Percentiles rank a stretch among this genome's conserved stretches.
phyloP scores from a whole-genome alignment of 2,888 invertebrate species.

The Latheticus oryzae region DNA sequence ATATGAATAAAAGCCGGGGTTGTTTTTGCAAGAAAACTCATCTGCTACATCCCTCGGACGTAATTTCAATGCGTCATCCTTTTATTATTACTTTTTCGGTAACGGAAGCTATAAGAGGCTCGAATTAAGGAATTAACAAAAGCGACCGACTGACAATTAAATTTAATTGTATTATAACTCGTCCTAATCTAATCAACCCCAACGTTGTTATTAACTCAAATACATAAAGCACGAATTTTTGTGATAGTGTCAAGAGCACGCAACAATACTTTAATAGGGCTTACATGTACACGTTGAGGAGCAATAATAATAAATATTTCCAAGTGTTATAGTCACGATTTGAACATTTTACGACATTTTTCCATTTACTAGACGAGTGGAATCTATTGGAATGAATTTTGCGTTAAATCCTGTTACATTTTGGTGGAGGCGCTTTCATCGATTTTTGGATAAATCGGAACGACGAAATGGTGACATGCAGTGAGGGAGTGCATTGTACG shows the following conservation, averaged over 20 bases:
- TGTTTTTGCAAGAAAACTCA: slow-evolving; percentile 24
- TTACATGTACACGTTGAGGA: slow-evolving; percentile 10
- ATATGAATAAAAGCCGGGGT: slow-evolving; percentile 27
- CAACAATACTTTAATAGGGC: slow-evolving; percentile 9
- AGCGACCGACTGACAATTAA: slow-evolving; percentile 16
- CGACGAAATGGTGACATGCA: neutral
- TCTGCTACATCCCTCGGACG: slow-evolving; percentile 17
- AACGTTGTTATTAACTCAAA: slow-evolving; percentile 19
- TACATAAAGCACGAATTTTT: slow-evolving; percentile 20
- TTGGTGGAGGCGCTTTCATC: slow-evolving; percentile 1
- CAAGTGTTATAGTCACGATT: slow-evolving; percentile 9
- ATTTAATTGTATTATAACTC: slow-evolving; percentile 20
- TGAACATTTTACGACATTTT: slow-evolving; percentile 11
- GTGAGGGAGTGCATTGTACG: slow-evolving; percentile 1
- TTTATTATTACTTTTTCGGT: slow-evolving; percentile 3
- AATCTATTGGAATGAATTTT: slow-evolving; percentile 2
- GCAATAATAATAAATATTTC: slow-evolving; percentile 22
- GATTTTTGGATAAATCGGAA: slow-evolving; percentile 3
- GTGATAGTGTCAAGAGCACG: slow-evolving; percentile 9
- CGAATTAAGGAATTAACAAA: slow-evolving; percentile 15
- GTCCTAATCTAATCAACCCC: slow-evolving; percentile 11
- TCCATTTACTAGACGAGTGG: slow-evolving; percentile 2
- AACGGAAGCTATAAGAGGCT: neutral
- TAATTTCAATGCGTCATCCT: slow-evolving; percentile 11
- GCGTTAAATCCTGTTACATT: slow-evolving; percentile 5